Conservation (phyloP, 2,888 invertebrate genomes). For the Drosophila lacicola region DNA sequence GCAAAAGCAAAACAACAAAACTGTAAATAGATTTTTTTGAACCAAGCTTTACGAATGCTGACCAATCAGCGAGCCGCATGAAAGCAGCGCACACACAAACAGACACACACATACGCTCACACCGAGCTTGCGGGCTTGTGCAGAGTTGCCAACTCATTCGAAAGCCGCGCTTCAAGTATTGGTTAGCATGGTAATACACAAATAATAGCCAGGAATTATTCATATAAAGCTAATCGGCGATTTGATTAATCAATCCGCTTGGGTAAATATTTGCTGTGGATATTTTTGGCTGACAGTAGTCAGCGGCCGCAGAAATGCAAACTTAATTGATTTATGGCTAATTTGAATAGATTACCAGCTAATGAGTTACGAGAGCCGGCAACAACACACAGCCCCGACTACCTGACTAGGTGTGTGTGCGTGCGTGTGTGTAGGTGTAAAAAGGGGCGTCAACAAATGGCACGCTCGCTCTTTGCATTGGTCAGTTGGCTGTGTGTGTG, state of each 20-base stretch:
- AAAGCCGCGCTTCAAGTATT: constrained; percentile 28
- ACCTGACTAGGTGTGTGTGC: not conserved
- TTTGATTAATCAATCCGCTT: constrained; percentile 36
- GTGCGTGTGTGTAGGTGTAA: constrained; percentile 27
- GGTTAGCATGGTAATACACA: constrained; percentile 5
- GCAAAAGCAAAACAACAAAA: constrained; percentile 43
- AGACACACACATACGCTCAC: constrained; percentile 10
- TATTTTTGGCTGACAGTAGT: constrained; percentile 38
- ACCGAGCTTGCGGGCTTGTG: constrained; percentile 26
- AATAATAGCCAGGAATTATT: constrained; percentile 16
- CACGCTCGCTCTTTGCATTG: constrained; percentile 59
- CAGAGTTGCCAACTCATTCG: constrained; percentile 66
- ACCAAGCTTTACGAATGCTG: constrained; percentile 59
- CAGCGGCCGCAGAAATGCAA: constrained; percentile 22
- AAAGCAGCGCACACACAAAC: constrained; percentile 21
- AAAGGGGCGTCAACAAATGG: constrained; percentile 59
- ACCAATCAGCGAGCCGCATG: constrained; percentile 62
- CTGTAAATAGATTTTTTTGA: constrained; percentile 68
- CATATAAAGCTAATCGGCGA: constrained; percentile 30
- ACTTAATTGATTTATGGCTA: constrained; percentile 71
- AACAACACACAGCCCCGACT: constrained; percentile 32
- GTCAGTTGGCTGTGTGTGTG: constrained; percentile 49
- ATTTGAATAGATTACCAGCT: constrained; percentile 71
- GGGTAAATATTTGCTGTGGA: constrained; percentile 7
- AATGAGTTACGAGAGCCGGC: constrained; percentile 60